A percentile compares a stretch with the other conserved stretches of the same genome.
phyloP scores from a whole-genome alignment of 2,888 invertebrate genomes.

The Atherix ibis region DNA sequence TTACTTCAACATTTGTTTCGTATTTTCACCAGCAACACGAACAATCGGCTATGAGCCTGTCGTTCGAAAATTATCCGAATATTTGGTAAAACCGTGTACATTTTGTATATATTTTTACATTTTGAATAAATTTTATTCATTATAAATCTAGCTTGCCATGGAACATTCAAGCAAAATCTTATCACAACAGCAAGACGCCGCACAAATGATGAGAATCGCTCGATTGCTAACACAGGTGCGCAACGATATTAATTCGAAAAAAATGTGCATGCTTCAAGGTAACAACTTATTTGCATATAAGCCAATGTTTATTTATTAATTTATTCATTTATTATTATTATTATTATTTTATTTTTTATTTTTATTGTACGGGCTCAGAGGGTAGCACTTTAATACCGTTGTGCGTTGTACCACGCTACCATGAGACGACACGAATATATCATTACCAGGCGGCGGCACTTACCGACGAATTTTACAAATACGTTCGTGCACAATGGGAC shows the following conservation, averaged over 20 bases:
- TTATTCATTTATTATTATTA: not conserved
- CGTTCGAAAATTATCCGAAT: constrained; percentile 66
- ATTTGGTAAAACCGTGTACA: constrained; percentile 40
- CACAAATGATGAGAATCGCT: constrained; percentile 44
- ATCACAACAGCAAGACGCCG: constrained; percentile 41
- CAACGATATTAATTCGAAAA: constrained; percentile 50
- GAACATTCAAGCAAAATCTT: constrained; percentile 60
- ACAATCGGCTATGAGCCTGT: constrained; percentile 67
- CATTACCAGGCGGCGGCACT: constrained; percentile 71
- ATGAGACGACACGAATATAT: constrained; percentile 53
- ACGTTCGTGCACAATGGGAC: constrained; percentile 59
- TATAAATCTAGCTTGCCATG: constrained; percentile 45
- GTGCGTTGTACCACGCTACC: constrained; percentile 53
- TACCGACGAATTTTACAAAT: constrained; percentile 47
- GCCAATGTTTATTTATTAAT: too few species aligned
- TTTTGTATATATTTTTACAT: too few species aligned
- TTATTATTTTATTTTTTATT: constrained; percentile 1
- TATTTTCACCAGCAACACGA: constrained; percentile 58
- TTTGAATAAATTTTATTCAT: too few species aligned
- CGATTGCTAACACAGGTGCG: constrained; percentile 45
- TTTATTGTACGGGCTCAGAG: constrained; percentile 39
- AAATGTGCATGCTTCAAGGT: constrained; percentile 56
- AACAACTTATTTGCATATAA: constrained; percentile 7
- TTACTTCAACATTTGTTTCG: constrained; percentile 72
- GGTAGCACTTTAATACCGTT: constrained; percentile 59